A percentile compares a stretch with the other conserved stretches of the same genome.
These are phyloP conservation scores for Apostichopus japonicus DNA, from an alignment of 35 echinoderm and acorn worm species.

Conservation along the genomic window DNA sequence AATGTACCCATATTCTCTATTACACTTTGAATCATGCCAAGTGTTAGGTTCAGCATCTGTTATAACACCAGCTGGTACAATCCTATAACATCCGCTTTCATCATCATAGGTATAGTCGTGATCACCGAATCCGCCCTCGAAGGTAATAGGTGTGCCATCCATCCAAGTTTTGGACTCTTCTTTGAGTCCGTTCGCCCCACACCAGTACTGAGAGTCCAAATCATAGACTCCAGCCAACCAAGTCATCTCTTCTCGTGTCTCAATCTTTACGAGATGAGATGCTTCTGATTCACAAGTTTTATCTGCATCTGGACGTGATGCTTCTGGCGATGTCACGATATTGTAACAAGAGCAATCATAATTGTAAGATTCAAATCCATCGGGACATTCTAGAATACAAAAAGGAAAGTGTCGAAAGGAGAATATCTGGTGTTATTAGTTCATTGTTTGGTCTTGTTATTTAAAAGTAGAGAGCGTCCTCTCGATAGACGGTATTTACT, in stretches of 20 bases:
- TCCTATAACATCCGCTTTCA: neutral
- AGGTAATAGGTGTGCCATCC: constrained; percentile 6
- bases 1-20: neutral
- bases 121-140: neutral
- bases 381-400: neutral
- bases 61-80: neutral
- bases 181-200: neutral
- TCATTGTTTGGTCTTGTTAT: too few relatives aligned
- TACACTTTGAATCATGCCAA: constrained; percentile 3
- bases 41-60: neutral
- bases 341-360: constrained; percentile 24
- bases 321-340: neutral
- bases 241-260: neutral
- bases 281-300: neutral
- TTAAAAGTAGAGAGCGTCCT: too few relatives aligned
- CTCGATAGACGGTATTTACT: too few relatives aligned
- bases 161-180: neutral
- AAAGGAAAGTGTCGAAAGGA: neutral
- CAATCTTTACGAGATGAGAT: constrained; percentile 14
- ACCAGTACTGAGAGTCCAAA: constrained; percentile 3
- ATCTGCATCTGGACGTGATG: neutral
- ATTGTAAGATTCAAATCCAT: neutral
- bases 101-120: constrained; percentile 7
- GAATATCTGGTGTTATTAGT: too few relatives aligned
- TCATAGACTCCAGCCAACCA: neutral